Percentiles rank a stretch among this genome's conserved stretches.
These are phyloP conservation scores for Tromatobia lineatoria DNA, from an alignment of 2,888 invertebrate species.

Conservation along the genomic window DNA sequence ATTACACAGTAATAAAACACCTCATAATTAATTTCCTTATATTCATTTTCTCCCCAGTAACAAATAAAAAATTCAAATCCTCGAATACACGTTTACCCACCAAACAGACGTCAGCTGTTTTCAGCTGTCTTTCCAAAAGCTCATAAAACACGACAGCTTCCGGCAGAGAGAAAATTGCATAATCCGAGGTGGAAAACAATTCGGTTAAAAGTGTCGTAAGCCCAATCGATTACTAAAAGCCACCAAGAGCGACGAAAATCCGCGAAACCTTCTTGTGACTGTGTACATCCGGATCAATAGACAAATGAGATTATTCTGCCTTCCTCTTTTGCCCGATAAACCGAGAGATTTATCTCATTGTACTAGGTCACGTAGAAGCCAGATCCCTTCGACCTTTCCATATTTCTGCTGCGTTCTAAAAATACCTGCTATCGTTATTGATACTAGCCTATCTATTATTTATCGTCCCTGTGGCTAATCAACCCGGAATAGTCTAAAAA, in stretches of 20 bases:
- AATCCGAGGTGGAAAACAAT: not conserved
- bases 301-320: slow-evolving; percentile 20
- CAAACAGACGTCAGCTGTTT: not conserved
- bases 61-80: not conserved
- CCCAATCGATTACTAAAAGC: not conserved
- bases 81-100: not conserved
- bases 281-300: slow-evolving; percentile 11
- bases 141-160: not conserved
- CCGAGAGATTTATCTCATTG: not conserved
- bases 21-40: no score
- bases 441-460: not conserved
- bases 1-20: no score
- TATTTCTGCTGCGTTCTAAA: not conserved
- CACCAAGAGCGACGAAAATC: not conserved
- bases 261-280: not conserved
- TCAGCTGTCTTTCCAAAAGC: not conserved
- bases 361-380: slow-evolving; percentile 10
- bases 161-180: slow-evolving; percentile 3
- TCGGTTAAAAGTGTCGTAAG: not conserved
- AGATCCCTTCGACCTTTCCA: slow-evolving; percentile 20
- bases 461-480: not conserved
- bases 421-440: not conserved
- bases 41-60: no score
- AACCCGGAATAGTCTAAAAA: not conserved
- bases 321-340: not conserved